Percentiles rank a stretch among this genome's conserved stretches.
Evolutionary conservation across 1,140 invertebrate species (phyloP).

Genomic region (Drosophila tsacasi): DNA sequence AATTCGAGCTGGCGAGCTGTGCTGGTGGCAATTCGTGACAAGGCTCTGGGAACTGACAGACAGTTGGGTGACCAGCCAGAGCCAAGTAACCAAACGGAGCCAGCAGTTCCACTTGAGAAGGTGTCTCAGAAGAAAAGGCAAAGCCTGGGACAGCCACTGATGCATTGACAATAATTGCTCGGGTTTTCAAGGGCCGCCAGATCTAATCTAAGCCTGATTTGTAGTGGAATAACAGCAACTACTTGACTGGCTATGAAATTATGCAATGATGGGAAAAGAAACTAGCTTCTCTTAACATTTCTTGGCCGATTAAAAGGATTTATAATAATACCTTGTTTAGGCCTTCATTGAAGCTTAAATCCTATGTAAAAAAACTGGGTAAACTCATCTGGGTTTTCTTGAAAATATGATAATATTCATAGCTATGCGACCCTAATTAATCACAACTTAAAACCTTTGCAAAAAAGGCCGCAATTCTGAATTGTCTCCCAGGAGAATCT

Average conservation of each 20-base stretch:
- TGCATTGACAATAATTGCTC: slow-evolving; percentile 40
- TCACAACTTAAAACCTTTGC: slow-evolving; percentile 36
- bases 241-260: slow-evolving; percentile 9
- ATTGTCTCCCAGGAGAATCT: slow-evolving; percentile 32
- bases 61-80: slow-evolving; percentile 23
- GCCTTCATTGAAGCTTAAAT: background rate
- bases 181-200: slow-evolving; percentile 15
- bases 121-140: slow-evolving; percentile 15
- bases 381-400: background rate
- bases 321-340: background rate
- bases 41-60: slow-evolving; percentile 52
- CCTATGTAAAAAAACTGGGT: background rate
- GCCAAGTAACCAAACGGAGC: slow-evolving; percentile 13
- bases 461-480: slow-evolving; percentile 32
- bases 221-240: slow-evolving; percentile 16
- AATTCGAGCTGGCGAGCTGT: slow-evolving; percentile 63
- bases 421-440: slow-evolving; percentile 49
- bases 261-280: background rate
- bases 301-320: background rate
- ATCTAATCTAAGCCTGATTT: slow-evolving; percentile 53
- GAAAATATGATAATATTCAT: slow-evolving; percentile 17
- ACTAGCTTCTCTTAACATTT: too few relatives aligned
- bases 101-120: slow-evolving; percentile 70
- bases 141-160: slow-evolving; percentile 26
- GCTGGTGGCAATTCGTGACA: slow-evolving; percentile 73